Evolutionary conservation across 2,888 invertebrate genomes (phyloP), one percentile per base, ranked within the genome.

Genomic region (Coelogynopora nodosa): DNA sequence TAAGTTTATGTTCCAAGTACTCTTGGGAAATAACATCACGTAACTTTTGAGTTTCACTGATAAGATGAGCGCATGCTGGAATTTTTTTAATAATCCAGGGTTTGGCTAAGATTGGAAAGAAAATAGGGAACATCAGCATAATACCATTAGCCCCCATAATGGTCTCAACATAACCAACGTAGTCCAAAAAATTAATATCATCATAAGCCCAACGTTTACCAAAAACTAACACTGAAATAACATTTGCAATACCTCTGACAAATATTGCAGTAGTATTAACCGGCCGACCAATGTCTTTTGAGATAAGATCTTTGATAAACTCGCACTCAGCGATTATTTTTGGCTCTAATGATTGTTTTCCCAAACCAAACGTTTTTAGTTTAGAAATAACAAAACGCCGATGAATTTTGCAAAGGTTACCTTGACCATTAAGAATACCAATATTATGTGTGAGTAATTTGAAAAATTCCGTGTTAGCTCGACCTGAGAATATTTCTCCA

Each of bases 271-370:
- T n/a, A 74, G 18, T 74, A 23, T 13, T 74, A 5, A 74, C 5
- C 5, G 74, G 23, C 23, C 27, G 5, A 13, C 23, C 74, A 2
- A 74, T 5, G 5, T 74, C 23, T 74, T 74, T 74, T 2, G 27
- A 74, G 5, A 74, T 74, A 2, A 74, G 74, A n/a, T 23, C 74
- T 13, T 74, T 2, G 23, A 74, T 74, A 23, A 23, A 74, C 5
- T 74, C 74, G 23, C 23, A 74, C 23, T 74, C 74, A 5, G 74
- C 18, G 18, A 74, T 74, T 5, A 74, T 23, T n/a, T 2, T 74
- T n/a, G 74, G 74, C 23, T 74, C 74, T 26, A 74, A 74, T 23
- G 74, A 74, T 74, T 74, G 74, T 74, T 74, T 74, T 23, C 74
- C 74, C 23, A 74, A 26, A 5, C 74, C 74, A 26, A 74, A 74